Evolutionary conservation across 2,888 invertebrate genomes (phyloP).

Genomic region (Aporophyla nigra): DNA sequence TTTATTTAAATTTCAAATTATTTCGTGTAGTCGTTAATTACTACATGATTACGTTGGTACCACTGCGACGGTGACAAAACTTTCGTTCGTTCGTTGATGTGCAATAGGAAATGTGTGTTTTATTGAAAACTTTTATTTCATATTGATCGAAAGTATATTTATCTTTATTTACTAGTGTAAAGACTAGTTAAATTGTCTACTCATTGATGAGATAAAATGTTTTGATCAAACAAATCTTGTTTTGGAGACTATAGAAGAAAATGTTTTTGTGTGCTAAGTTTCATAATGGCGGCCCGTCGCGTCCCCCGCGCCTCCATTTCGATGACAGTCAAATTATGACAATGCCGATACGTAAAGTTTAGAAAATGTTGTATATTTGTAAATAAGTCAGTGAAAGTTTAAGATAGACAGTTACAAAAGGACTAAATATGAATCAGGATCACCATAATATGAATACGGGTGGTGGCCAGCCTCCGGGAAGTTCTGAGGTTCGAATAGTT

Average conservation of each 20-base stretch:
- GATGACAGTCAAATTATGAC: constrained; percentile 92
- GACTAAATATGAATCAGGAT: constrained; percentile 88
- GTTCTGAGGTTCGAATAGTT: constrained; percentile 88
- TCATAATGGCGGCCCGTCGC: constrained; percentile 93
- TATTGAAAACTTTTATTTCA: constrained; percentile 64
- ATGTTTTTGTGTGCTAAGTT: constrained; percentile 90
- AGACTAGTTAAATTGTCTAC: constrained; percentile 34
- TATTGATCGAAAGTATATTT: constrained; percentile 63
- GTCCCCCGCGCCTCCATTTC: constrained; percentile 93
- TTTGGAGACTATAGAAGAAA: constrained; percentile 72
- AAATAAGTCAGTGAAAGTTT: constrained; percentile 80
- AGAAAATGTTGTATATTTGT: constrained; percentile 86
- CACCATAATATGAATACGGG: constrained; percentile 91
- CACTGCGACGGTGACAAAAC: constrained; percentile 81
- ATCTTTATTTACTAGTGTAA: constrained; percentile 57
- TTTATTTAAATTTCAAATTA: neutral
- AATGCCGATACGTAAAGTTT: constrained; percentile 88
- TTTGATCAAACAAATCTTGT: constrained; percentile 58
- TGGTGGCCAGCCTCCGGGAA: constrained; percentile 91
- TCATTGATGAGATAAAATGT: constrained; percentile 37
- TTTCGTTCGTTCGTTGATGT: constrained; percentile 82
- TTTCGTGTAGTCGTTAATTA: constrained; percentile 55
- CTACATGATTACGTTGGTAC: constrained; percentile 74
- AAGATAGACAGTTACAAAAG: constrained; percentile 70
- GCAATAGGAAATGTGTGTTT: constrained; percentile 78